A percentile compares a stretch with the other conserved stretches of the same genome.
These are phyloP conservation scores for Eriocheir sinensis DNA, from an alignment of 1,140 invertebrate genomes.

Conservation along the genomic window DNA sequence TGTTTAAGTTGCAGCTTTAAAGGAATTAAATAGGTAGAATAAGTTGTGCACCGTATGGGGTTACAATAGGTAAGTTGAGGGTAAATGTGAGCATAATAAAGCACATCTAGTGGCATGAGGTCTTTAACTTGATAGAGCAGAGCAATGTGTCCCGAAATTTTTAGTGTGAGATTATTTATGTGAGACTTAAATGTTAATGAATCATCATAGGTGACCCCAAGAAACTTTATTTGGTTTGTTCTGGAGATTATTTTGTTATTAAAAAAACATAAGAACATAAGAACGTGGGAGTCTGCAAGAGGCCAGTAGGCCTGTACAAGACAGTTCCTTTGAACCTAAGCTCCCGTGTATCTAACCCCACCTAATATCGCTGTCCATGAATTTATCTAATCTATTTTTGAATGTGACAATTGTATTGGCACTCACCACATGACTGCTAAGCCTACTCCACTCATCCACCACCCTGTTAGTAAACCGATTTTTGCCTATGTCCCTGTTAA, in stretches of 20 bases:
- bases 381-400: no score
- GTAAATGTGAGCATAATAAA: conserved; percentile 31
- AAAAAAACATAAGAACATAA: no score
- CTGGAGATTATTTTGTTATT: neutral
- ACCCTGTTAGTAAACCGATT: no score
- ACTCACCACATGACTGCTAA: no score
- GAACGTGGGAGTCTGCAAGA: no score
- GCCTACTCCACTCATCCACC: no score
- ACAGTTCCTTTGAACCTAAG: no score
- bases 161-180: neutral
- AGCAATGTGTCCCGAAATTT: neutral
- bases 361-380: no score
- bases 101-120: conserved; percentile 32
- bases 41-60: neutral
- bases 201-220: neutral
- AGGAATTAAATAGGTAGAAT: neutral
- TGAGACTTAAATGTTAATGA: neutral
- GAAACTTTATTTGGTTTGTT: neutral
- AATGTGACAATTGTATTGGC: no score
- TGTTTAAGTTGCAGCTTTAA: neutral
- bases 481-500: no score
- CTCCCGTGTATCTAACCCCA: no score
- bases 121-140: neutral
- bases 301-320: no score
- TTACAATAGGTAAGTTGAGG: neutral